A percentile compares a stretch with the other conserved stretches of the same genome.
Evolutionary conservation across 2,797 vertebrate genomes (phyloP).

Genomic region (Babyrousa celebensis): DNA sequence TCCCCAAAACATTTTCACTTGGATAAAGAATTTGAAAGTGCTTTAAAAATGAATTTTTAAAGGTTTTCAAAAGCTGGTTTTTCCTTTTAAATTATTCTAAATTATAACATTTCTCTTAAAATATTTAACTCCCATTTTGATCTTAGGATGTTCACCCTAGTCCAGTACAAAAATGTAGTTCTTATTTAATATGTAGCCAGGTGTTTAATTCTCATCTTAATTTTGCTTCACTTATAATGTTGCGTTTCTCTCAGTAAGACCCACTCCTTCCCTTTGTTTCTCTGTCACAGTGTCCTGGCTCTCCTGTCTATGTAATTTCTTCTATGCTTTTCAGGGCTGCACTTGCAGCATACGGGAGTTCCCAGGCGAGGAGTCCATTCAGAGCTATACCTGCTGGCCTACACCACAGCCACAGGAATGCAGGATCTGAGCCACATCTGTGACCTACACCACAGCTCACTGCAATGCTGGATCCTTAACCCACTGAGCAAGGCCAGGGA

Average conservation of each 20-base stretch:
- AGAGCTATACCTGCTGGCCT: too few species aligned
- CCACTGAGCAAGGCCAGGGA: too few species aligned
- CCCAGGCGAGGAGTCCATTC: too few species aligned
- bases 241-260: not conserved
- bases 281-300: not conserved
- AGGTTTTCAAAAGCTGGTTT: not conserved
- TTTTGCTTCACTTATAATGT: not conserved
- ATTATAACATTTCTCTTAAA: not conserved
- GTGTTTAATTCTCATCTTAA: not conserved
- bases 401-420: too few species aligned
- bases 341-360: too few species aligned
- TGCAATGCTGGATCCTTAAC: too few species aligned
- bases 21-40: constrained; percentile 50
- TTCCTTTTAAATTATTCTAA: not conserved
- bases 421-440: too few species aligned
- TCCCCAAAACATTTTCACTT: constrained; percentile 2
- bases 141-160: not conserved
- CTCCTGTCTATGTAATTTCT: too few species aligned
- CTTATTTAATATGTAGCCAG: not conserved
- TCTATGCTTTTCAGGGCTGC: too few species aligned
- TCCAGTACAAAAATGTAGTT: not conserved
- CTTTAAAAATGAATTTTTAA: constrained; percentile 54
- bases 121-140: not conserved
- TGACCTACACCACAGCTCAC: too few species aligned
- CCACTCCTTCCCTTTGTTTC: not conserved